A percentile compares a stretch with the other conserved stretches of the same genome.
Conservation (phyloP, 2,113 vertebrate species). For the Indicator maculatus region DNA sequence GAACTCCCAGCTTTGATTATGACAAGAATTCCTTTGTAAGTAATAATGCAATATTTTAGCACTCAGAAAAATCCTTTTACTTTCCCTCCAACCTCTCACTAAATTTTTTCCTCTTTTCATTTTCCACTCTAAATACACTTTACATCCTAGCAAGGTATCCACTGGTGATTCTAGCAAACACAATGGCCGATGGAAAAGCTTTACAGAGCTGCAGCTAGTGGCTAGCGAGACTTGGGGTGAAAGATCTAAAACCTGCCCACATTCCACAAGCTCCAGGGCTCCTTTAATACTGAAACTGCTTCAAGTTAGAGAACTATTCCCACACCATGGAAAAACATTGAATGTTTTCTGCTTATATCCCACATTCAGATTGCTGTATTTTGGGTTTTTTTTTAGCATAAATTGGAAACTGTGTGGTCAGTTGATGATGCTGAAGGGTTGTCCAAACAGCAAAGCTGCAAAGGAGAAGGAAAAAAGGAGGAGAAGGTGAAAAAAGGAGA, state of each 20-base stretch:
- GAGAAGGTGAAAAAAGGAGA: neutral
- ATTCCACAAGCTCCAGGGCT: slow-evolving; percentile 11
- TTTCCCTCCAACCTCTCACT: neutral
- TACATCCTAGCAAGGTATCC: neutral
- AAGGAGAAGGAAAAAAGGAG: too few species aligned
- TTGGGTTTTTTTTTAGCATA: neutral
- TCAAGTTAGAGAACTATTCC: neutral
- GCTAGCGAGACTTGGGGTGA: neutral
- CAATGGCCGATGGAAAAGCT: neutral
- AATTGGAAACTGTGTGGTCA: neutral
- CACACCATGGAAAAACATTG: neutral
- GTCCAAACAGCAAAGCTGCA: neutral
- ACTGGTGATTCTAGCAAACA: neutral
- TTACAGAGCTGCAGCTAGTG: neutral
- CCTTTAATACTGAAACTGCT: neutral
- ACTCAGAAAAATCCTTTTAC: neutral
- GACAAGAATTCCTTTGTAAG: slow-evolving; percentile 32
- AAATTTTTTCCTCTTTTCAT: neutral
- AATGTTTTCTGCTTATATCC: neutral
- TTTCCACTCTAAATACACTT: neutral
- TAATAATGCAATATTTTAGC: neutral
- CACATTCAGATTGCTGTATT: neutral
- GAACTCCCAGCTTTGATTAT: neutral
- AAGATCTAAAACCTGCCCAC: neutral
- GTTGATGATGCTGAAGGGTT: neutral